phyloP scores from a whole-genome alignment of 2,113 vertebrate genomes.

The Kryptolebias marmoratus region DNA sequence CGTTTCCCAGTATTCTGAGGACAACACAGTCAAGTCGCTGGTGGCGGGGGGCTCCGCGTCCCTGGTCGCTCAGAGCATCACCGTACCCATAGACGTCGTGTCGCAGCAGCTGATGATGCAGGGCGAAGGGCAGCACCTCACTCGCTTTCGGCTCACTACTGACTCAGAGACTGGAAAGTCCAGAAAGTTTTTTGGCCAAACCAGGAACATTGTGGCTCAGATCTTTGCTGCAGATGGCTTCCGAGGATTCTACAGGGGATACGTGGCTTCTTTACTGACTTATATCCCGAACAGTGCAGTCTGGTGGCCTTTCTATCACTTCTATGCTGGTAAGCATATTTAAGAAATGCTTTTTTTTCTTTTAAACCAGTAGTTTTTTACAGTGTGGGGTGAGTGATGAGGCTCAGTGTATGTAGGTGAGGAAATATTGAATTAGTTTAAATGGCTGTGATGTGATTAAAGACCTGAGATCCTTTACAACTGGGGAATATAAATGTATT shows the following conservation, averaged over 20 bases:
- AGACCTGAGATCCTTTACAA: too few relatives aligned
- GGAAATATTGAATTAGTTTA: neutral
- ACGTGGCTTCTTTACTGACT: conserved; percentile 93
- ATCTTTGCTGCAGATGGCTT: conserved; percentile 91
- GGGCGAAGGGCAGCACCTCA: conserved; percentile 87
- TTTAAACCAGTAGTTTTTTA: neutral
- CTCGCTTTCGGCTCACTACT: conserved; percentile 84
- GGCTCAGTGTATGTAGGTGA: too few relatives aligned
- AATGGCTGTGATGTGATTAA: too few relatives aligned
- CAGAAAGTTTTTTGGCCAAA: conserved; percentile 88
- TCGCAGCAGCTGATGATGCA: conserved; percentile 99
- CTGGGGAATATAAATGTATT: too few relatives aligned
- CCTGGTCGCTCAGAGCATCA: conserved; percentile 97
- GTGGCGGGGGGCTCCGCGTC: conserved; percentile 94
- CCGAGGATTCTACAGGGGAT: conserved; percentile 95
- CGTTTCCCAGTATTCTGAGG: conserved; percentile 86
- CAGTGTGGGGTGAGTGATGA: too few relatives aligned
- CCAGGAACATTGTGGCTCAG: conserved; percentile 90
- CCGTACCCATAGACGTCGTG: conserved; percentile 94
- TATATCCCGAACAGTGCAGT: conserved; percentile 98
- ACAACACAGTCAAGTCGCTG: conserved; percentile 92
- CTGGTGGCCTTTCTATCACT: conserved; percentile 99
- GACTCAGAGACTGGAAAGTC: conserved; percentile 49
- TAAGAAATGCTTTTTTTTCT: neutral
- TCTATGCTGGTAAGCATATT: conserved; percentile 87